Percentiles rank a stretch among this genome's conserved stretches.
Conservation (phyloP, 2,888 invertebrate genomes). For the Drosophila mulleri region DNA sequence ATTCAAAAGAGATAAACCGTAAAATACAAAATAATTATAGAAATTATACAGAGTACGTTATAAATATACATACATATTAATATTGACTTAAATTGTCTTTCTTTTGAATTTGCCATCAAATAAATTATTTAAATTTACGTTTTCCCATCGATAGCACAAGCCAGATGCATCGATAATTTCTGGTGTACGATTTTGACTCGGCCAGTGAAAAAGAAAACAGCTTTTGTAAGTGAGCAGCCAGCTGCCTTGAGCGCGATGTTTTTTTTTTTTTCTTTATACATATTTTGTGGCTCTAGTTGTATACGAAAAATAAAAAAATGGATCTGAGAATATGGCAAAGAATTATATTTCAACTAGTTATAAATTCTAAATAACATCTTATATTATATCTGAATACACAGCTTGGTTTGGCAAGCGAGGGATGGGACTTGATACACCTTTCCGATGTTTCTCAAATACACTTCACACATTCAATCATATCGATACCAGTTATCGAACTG, state of each 20-base stretch:
- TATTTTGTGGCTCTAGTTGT: not conserved
- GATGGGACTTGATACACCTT: not conserved
- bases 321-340: not conserved
- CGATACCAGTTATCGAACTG: constrained; percentile 34
- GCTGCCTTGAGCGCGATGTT: not conserved
- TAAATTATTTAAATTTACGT: not conserved
- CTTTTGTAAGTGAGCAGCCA: not conserved
- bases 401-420: not conserved
- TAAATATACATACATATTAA: constrained; percentile 59
- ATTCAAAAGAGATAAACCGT: constrained; percentile 49
- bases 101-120: no score
- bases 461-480: constrained; percentile 7
- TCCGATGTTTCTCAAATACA: not conserved
- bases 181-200: not conserved
- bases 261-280: not conserved
- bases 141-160: not conserved
- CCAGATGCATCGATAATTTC: not conserved
- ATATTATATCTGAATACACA: not conserved
- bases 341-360: not conserved
- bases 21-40: constrained; percentile 66
- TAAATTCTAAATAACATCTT: not conserved
- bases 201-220: not conserved
- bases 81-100: constrained; percentile 33
- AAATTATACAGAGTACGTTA: constrained; percentile 62
- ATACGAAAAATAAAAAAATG: not conserved